A percentile compares a stretch with the other conserved stretches of the same genome.
These are phyloP conservation scores for Holotrichia oblita DNA, from an alignment of 1,140 invertebrate species.

Conservation along the genomic window DNA sequence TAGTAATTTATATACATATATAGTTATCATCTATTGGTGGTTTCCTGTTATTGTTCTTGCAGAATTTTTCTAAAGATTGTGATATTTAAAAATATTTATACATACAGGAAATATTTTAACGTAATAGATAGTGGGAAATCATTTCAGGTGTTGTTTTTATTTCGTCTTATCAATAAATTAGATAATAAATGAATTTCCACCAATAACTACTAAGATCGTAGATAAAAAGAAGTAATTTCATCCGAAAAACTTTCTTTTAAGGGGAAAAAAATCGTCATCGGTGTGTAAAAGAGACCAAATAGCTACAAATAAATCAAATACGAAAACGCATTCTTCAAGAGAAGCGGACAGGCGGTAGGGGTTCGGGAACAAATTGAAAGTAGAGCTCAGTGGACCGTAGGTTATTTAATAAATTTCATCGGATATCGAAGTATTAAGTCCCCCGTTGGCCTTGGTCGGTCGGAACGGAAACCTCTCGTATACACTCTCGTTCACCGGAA, in stretches of 20 bases:
- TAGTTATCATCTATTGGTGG: too few species aligned
- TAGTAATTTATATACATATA: too few species aligned
- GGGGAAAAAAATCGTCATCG: neutral
- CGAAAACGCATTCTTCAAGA: neutral
- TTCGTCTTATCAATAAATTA: too few species aligned
- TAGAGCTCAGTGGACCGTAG: neutral
- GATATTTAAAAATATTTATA: too few species aligned
- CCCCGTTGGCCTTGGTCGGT: neutral
- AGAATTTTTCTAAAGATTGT: too few species aligned
- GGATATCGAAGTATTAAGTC: conserved; percentile 3
- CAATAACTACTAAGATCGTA: too few species aligned
- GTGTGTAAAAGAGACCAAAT: neutral
- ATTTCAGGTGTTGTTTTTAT: too few species aligned
- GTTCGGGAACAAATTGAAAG: neutral
- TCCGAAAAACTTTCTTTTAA: neutral
- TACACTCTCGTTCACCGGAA: neutral
- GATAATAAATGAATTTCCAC: too few species aligned
- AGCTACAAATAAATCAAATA: neutral
- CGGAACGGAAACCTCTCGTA: neutral
- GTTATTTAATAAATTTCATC: conserved; percentile 3
- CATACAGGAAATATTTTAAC: too few species aligned
- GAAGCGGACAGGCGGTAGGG: neutral
- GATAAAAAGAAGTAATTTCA: too few species aligned
- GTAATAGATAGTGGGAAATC: too few species aligned
- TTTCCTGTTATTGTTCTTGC: too few species aligned